Evolutionary conservation across 2,113 vertebrate species (phyloP), one percentile per base, ranked within the genome.

Genomic region (Fregetta grallaria): DNA sequence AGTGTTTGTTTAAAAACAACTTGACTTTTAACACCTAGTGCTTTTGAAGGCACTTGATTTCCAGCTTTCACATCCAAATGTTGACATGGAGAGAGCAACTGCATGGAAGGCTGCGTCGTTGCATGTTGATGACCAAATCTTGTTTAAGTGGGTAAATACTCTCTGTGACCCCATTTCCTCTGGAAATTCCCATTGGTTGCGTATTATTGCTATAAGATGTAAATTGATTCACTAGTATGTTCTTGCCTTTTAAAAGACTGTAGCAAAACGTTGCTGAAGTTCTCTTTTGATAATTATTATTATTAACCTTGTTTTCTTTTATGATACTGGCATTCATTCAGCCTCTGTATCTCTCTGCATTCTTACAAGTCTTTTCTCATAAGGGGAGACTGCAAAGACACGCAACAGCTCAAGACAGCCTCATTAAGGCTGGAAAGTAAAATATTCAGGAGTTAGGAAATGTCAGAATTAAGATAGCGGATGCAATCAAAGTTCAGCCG

Each of bases 391-490:
- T 55, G 47, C 72, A 83, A 70, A 94, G 63, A 73, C 75, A 82
- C 52, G 29, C 45, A 74, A 25, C 38, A 81, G 76, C 73, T 87
- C 61, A 53, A 68, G 50, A 68, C 40, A 56, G 53, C 71, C 49
- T 94, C 79, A 80, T 90, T 88, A 90, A 84, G 38, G 47, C 61
- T 90, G 67, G n/a, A 65, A 81, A 92, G 53, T 79, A 90, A 95
- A 92, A 83, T 67, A 86, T 49, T 58, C 63, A 80, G 47, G 59
- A 82, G 44, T 81, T 78, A 81, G 72, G 36, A 92, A 74, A 91
- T 15, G 16, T 86, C 68, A 87, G 40, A 86, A 81, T 74, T 86
- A 52, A 74, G 63, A 90, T 2, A 73, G 82, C 42, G 56, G 56
- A 22, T 61, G 52, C 38, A 83, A 21, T 44, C 9, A 0, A 56